phyloP scores from a whole-genome alignment of 2,113 vertebrate species.

The Stegostoma tigrinum region DNA sequence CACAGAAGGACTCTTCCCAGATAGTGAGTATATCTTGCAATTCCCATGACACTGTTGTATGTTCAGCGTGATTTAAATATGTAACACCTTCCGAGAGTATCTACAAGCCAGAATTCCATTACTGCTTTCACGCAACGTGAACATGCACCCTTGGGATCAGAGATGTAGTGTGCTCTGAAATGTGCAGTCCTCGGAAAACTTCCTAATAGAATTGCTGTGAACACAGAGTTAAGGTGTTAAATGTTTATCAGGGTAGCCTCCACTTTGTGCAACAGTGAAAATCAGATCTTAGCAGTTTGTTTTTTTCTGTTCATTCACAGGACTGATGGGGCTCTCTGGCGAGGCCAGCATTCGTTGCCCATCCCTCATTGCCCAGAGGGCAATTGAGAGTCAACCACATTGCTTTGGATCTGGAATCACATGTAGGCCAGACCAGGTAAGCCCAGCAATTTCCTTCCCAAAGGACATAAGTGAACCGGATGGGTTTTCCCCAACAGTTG shows the following conservation, averaged over 20 bases:
- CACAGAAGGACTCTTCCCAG: not conserved
- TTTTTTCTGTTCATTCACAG: too few species aligned
- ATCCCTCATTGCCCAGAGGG: too few species aligned
- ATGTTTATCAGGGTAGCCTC: not conserved
- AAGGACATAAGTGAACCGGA: too few species aligned
- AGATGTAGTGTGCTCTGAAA: not conserved
- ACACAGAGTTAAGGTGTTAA: not conserved
- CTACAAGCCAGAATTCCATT: conserved; percentile 10
- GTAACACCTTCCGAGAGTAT: not conserved
- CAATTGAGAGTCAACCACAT: too few species aligned
- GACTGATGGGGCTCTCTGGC: too few species aligned
- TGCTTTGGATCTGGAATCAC: too few species aligned
- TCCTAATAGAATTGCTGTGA: not conserved
- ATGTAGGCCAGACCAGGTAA: too few species aligned
- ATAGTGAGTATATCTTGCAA: not conserved
- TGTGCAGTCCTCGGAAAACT: not conserved
- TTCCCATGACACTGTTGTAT: not conserved
- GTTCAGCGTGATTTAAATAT: not conserved
- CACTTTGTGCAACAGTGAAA: not conserved
- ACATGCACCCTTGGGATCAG: too few species aligned
- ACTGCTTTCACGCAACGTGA: not conserved
- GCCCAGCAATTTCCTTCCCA: too few species aligned
- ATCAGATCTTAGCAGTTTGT: not conserved
- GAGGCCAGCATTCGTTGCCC: too few species aligned
- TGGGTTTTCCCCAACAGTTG: too few species aligned